Conservation (phyloP, 2,888 invertebrate species). For the Alcis repandata region DNA sequence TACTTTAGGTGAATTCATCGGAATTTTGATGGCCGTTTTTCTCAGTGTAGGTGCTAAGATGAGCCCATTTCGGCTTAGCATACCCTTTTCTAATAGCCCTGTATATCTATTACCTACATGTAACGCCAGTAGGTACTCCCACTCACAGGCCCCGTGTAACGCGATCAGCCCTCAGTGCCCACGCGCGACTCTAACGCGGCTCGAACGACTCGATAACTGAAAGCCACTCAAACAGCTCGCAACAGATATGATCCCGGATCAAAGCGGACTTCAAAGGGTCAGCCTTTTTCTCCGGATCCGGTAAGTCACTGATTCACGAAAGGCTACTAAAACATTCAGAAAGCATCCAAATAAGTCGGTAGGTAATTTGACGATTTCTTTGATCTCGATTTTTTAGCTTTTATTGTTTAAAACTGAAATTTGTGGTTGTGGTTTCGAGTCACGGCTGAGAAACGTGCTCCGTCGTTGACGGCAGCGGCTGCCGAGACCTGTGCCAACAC, state of each 20-base stretch:
- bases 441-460: no score
- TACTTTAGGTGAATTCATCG: no score
- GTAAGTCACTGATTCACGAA: conserved; percentile 4
- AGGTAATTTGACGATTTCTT: conserved; percentile 1
- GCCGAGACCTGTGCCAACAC: no score
- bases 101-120: no score
- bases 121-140: neutral
- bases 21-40: no score
- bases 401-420: conserved; percentile 1
- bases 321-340: conserved; percentile 5
- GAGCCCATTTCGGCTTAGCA: no score
- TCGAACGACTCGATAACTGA: neutral
- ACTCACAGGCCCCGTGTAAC: no score
- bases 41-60: no score
- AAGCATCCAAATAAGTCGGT: conserved; percentile 2
- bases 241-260: conserved; percentile 17
- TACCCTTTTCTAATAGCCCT: no score
- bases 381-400: neutral
- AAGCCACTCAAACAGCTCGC: neutral
- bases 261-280: conserved; percentile 15
- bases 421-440: no score
- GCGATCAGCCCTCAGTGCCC: neutral
- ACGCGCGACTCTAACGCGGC: neutral
- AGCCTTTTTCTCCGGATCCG: conserved; percentile 11
- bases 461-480: no score